Evolutionary conservation across 2,113 vertebrate species (phyloP), one percentile per base, ranked within the genome.

Genomic region (Ictalurus punctatus): DNA sequence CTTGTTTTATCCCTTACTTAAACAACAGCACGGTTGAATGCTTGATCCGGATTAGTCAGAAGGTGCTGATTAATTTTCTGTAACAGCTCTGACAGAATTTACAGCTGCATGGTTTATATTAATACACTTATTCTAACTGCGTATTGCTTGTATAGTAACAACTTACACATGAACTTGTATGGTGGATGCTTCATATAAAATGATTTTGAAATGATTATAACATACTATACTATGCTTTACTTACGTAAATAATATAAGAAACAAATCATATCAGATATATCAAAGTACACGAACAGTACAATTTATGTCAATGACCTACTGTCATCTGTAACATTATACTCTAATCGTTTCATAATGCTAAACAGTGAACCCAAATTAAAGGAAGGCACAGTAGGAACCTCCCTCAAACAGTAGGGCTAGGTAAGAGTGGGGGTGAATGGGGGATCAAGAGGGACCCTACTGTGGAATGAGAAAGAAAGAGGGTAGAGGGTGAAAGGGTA

Each of bases 401-500:
- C 76, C 67, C 69, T 88, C 76, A 84, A 89, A 87, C 86, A 79
- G 80, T 61, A 58, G 88, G 7, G 86, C 44, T 85, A 80, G 61
- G 86, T 52, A 76, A 80, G 63, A 65, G 65, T 80, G 56, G 87
- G 85, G 61, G 74, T 85, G 9, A 37, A 56, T 65, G 78, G 30
- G 82, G 87, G 87, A 89, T 90, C 81, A 90, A 89, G 91, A 87
- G 88, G 34, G 83, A 87, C 79, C 88, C 88, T 84, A 67, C 78
- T 48, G 82, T 86, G 80, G 76, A 73, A 69, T 84, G 86, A 84
- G 63, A 90, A 86, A 87, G 71, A 90, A 82, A 82, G 83, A 27
- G 80, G 85, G 84, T 73, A 90, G 80, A 71, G 90, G 54, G 48
- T 69, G n/a, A 34, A 78, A 86, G 84, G 84, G 84, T 80, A 76